Base-by-base conservation (phyloP, 2,888 invertebrate genomes). In the Julus scanicus region DNA sequence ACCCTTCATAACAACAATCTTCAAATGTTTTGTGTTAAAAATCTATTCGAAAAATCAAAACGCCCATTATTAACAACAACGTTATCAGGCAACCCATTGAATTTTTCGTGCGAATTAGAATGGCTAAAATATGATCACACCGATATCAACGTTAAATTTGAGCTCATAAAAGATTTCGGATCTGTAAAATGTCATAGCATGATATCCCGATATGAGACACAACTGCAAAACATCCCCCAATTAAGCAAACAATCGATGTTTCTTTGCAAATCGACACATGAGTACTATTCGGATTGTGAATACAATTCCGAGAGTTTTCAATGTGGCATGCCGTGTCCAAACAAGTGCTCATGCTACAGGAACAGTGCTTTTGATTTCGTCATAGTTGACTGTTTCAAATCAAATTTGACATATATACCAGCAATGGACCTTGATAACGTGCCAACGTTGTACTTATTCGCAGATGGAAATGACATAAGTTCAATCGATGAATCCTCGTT, bases 61-160 rank as follows among this genome's bases (percentile, higher is more conserved):
- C n/a, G n/a, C n/a, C n/a, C n/a, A n/a, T n/a, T n/a, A n/a, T n/a
- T n/a, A n/a, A n/a, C n/a, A n/a, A n/a, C n/a, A n/a, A n/a, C n/a
- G n/a, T n/a, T n/a, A n/a, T n/a, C n/a, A n/a, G n/a, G 87, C 17
- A 87, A 87, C 57, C 87, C 87, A 9, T 63, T 87, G 29, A 13
- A 29, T 37, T 87, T 63, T 39, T 87, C 87, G 37, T 87, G 87
- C 44, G 87, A 87, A 39, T 37, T 53, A 6, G 87, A 39, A 8
- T 87, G 87, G 87, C 37, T 86, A 40, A 40, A 48, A 40, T 40
- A 40, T 40, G n/a, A 86, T 20, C 20, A 49, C 53, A 49, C 44
- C 87, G 57, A 63, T 71, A 57, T 63, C 37, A 39, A 13, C 37
- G 71, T 4, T 15, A 53, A 53, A 29, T 86, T 86, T 15, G 49